Evolutionary conservation across 2,113 vertebrate species (phyloP).

Genomic region (Etheostoma cragini): DNA sequence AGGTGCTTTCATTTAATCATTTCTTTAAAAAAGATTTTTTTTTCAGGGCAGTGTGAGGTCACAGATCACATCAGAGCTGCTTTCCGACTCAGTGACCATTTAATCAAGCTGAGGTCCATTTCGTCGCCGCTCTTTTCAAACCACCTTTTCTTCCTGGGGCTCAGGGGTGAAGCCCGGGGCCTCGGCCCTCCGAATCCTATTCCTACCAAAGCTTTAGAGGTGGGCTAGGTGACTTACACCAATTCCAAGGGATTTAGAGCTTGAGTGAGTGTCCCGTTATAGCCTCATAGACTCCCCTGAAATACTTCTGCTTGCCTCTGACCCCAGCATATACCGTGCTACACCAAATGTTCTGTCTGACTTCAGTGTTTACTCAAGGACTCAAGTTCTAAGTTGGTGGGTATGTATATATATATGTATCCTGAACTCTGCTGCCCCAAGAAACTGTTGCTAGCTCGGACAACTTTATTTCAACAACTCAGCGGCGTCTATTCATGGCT

Average conservation of each 20-base stretch:
- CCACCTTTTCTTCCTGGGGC: slow-evolving; percentile 85
- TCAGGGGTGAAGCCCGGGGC: slow-evolving; percentile 86
- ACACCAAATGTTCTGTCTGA: slow-evolving; percentile 14
- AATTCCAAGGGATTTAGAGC: slow-evolving; percentile 77
- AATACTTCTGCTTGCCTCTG: slow-evolving; percentile 56
- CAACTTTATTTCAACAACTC: background rate
- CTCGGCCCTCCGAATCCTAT: slow-evolving; percentile 80
- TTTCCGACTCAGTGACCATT: slow-evolving; percentile 92
- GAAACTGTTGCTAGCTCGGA: background rate
- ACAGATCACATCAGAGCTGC: slow-evolving; percentile 90
- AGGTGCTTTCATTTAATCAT: slow-evolving; percentile 89
- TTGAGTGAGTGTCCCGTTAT: slow-evolving; percentile 74
- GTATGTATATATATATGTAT: background rate
- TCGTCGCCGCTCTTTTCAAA: slow-evolving; percentile 78
- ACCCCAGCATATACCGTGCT: slow-evolving; percentile 42
- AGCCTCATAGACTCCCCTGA: slow-evolving; percentile 53
- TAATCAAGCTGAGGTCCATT: slow-evolving; percentile 92
- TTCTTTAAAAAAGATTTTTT: slow-evolving; percentile 81
- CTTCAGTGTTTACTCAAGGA: slow-evolving; percentile 33
- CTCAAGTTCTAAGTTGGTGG: slow-evolving; percentile 7
- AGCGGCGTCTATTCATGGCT: background rate
- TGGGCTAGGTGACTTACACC: slow-evolving; percentile 79
- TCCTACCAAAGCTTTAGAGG: slow-evolving; percentile 78
- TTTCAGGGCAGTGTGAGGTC: slow-evolving; percentile 80
- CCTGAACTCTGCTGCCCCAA: background rate